Conservation (phyloP, 2,888 invertebrate genomes). For the Zele albiditarsus region DNA sequence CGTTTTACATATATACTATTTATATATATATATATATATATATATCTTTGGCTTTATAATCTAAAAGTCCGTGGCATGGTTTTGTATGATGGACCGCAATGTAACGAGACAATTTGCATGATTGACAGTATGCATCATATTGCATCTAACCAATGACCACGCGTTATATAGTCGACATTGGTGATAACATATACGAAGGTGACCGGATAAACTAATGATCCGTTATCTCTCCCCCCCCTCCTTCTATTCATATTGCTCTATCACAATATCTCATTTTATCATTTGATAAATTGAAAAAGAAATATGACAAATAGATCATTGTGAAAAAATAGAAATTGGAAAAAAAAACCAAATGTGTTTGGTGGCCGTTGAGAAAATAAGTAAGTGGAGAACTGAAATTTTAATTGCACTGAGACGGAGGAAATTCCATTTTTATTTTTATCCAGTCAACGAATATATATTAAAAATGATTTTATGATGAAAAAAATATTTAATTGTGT, state of each 20-base stretch:
- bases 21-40: not conserved
- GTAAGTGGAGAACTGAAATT: too few relatives aligned
- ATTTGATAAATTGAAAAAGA: too few relatives aligned
- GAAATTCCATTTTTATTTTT: too few relatives aligned
- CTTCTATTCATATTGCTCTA: slow-evolving; percentile 34
- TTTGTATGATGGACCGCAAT: slow-evolving; percentile 14
- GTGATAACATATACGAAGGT: slow-evolving; percentile 42
- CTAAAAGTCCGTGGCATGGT: slow-evolving; percentile 21
- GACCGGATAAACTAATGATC: slow-evolving; percentile 48
- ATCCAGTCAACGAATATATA: too few relatives aligned
- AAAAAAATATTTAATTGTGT: too few relatives aligned
- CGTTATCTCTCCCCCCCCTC: slow-evolving; percentile 24
- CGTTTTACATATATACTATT: not conserved
- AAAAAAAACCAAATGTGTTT: too few relatives aligned
- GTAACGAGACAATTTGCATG: slow-evolving; percentile 47
- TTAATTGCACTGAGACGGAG: too few relatives aligned
- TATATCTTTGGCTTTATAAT: not conserved
- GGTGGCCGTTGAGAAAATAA: too few relatives aligned
- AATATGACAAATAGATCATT: too few relatives aligned
- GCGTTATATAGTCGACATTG: slow-evolving; percentile 26
- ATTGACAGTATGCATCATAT: slow-evolving; percentile 47
- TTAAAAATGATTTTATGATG: too few relatives aligned
- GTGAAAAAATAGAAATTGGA: too few relatives aligned
- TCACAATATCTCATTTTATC: slow-evolving; percentile 4
- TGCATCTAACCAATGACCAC: not conserved